Evolutionary conservation across 1,140 invertebrate genomes (phyloP), one percentile per base, ranked within the genome.

Genomic region (Ceratina australensis): DNA sequence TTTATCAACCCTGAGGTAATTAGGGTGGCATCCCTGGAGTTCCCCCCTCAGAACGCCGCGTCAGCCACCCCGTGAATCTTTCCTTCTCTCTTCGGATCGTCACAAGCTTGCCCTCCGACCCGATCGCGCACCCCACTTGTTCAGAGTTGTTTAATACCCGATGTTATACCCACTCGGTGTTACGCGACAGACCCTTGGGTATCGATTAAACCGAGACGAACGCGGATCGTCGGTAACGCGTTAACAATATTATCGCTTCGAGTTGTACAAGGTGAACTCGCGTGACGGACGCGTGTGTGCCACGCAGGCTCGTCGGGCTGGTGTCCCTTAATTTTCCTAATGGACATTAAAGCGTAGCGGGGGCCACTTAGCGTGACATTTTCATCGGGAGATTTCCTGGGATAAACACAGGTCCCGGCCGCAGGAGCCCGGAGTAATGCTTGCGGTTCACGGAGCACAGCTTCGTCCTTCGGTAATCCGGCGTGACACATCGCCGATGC

Each of bases 1-100:
- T 92, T 90, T 88, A 90, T 91, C 87, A 88, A 86, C 84, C 85
- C 87, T 80, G 83, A 90, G 90, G 87, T 92, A 92, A 92, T 92
- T 92, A 92, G 91, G 91, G 90, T 91, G 86, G 90, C 88, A 92
- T 91, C 90, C 87, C 89, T 87, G 87, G 89, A 90, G 88, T 89
- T 89, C 85, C 82, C 68, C 75, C 81, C 75, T 79, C 75, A 26
- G 57, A 57, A 57, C 22, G 18, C 68, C 22, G 56, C 67, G 57
- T 75, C 63, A 49, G 71, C 47, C 22, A 12, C 71, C 59, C 68
- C 64, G 18, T 52, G 50, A 68, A 26, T 54, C 20, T 3, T 15
- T 54, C 47, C 12, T 42, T 13, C 20, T 20, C 13, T 50, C 71
- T 60, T 79, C 8, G 13, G 4, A 52, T 65, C 64, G n/a, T 5